phyloP scores from a whole-genome alignment of 2,888 invertebrate species.

The Phania funesta region DNA sequence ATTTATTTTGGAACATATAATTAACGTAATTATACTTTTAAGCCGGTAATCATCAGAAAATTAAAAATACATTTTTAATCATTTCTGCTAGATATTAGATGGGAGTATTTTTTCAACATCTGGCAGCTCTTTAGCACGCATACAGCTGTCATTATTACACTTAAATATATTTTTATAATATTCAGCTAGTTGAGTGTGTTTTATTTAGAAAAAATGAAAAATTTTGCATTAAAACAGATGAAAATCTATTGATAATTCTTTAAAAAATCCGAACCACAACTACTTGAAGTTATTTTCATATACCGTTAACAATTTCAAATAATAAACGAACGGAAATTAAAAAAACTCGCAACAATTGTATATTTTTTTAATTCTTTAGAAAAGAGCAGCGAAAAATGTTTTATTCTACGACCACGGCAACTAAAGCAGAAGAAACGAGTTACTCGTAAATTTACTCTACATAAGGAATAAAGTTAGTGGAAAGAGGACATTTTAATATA shows the following conservation, averaged over 20 bases:
- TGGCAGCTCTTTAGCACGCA: slow-evolving; percentile 29
- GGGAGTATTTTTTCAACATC: neutral
- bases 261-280: neutral
- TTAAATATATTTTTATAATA: slow-evolving; percentile 34
- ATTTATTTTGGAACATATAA: no score
- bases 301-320: slow-evolving; percentile 50
- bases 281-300: neutral
- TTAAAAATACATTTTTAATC: neutral
- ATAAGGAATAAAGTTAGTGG: slow-evolving; percentile 22
- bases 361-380: slow-evolving; percentile 6
- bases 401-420: slow-evolving; percentile 35
- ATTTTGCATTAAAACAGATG: neutral
- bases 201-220: slow-evolving; percentile 20
- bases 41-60: neutral
- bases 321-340: slow-evolving; percentile 63
- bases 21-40: no score
- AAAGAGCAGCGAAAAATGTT: slow-evolving; percentile 62
- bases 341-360: slow-evolving; percentile 57
- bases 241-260: neutral
- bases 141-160: slow-evolving; percentile 31
- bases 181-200: slow-evolving; percentile 36
- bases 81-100: neutral
- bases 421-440: slow-evolving; percentile 60
- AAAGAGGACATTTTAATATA: slow-evolving; percentile 14
- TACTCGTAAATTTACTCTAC: slow-evolving; percentile 53